phyloP scores from a whole-genome alignment of 1,140 invertebrate genomes.

The Condylostylus longicornis region DNA sequence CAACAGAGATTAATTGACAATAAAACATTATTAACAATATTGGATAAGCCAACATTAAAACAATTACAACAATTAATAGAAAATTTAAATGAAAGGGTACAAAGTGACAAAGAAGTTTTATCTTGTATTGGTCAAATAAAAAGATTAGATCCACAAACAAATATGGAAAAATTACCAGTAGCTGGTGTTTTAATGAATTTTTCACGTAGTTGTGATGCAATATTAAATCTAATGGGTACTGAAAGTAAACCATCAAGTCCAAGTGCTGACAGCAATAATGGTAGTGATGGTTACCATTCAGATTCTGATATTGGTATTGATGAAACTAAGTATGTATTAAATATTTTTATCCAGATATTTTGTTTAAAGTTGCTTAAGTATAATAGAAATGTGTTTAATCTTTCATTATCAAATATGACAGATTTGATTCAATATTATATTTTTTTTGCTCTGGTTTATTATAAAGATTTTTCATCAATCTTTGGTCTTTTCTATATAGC shows the following conservation, averaged over 20 bases:
- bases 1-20: conserved; percentile 84
- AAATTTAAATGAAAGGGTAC: conserved; percentile 42
- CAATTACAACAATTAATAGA: conserved; percentile 40
- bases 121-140: conserved; percentile 46
- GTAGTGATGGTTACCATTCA: conserved; percentile 61
- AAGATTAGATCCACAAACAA: conserved; percentile 37
- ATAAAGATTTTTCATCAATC: too few relatives aligned
- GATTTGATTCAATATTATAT: too few relatives aligned
- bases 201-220: conserved; percentile 62
- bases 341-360: too few relatives aligned
- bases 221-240: conserved; percentile 56
- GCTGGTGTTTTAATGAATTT: conserved; percentile 70
- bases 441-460: too few relatives aligned
- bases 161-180: conserved; percentile 44
- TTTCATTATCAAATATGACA: too few relatives aligned
- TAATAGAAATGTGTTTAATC: too few relatives aligned
- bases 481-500: too few relatives aligned
- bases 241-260: conserved; percentile 15
- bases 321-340: conserved; percentile 38
- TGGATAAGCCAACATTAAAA: conserved; percentile 52
- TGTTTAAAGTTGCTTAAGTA: too few relatives aligned
- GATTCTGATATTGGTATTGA: conserved; percentile 58
- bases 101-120: conserved; percentile 55
- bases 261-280: conserved; percentile 31
- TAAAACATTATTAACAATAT: conserved; percentile 70